Evolutionary conservation across 1,140 invertebrate genomes (phyloP), one percentile per base, ranked within the genome.

Genomic region (Coelopa frigida): DNA sequence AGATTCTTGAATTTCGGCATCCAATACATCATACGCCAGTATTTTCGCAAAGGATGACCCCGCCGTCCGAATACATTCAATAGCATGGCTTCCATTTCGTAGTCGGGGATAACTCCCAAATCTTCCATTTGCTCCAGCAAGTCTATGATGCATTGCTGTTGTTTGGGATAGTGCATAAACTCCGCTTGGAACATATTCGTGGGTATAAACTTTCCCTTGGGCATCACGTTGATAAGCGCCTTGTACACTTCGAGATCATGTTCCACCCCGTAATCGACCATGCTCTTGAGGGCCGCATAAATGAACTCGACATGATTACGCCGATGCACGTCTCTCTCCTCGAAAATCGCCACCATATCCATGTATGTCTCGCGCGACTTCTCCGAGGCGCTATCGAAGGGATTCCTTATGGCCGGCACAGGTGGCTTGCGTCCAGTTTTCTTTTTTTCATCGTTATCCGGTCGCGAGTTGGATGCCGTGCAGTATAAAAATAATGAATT

Each of bases 1-100:
- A 85, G 65, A 68, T 97, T 84, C 60, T 83, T 89, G 58, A 98
- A 92, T 70, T 98, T 98, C 4, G 94, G 93, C 83, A 96, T 86
- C 96, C 96, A 99, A 62, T 98, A 99, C 75, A 91, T 82, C 86
- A 98, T 94, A 36, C 92, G 76, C 75, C 82, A 84, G 61, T 81
- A 88, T 65, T 94, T 96, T 48, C 87, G 73, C 11, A 91, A 65
- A 0, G 89, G 87, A 61, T 82, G 78, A 10, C 83, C 83, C 56
- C 82, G 73, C 45, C 75, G 72, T 0, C 94, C 94, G 75, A 98
- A 99, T 31, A 83, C 80, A 58, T 85, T 86, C 7, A 84, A 51
- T 1, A 98, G 65, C 56, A 94, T 83, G 45, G 78, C 71, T 57
- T 93, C 82, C 67, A 91, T 80, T 70, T 98, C 91, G 37, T 76